Evolutionary conservation across 2,113 vertebrate genomes (phyloP).

Genomic region (Apeltes quadracus): DNA sequence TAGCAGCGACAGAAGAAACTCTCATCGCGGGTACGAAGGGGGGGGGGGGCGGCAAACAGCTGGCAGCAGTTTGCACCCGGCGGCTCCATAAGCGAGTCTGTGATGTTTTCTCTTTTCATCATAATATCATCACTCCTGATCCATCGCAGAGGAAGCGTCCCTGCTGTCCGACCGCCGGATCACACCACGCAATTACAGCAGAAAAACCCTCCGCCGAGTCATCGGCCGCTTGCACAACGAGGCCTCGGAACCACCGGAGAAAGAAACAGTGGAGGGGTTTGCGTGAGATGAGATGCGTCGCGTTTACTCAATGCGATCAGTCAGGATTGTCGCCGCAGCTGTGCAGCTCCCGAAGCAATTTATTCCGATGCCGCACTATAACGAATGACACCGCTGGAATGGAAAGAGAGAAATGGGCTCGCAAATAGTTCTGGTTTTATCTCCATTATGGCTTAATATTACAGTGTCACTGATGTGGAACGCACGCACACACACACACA

Average conservation of each 20-base stretch:
- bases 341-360: slow-evolving; percentile 69
- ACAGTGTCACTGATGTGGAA: slow-evolving; percentile 68
- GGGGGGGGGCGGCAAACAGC: slow-evolving; percentile 61
- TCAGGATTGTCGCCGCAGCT: slow-evolving; percentile 69
- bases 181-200: slow-evolving; percentile 47
- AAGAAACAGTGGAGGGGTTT: slow-evolving; percentile 13
- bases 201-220: slow-evolving; percentile 49
- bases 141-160: slow-evolving; percentile 43
- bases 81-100: slow-evolving; percentile 60
- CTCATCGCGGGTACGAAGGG: slow-evolving; percentile 37
- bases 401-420: slow-evolving; percentile 70
- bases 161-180: slow-evolving; percentile 42
- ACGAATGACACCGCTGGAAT: slow-evolving; percentile 68
- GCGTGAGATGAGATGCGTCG: slow-evolving; percentile 54
- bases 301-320: slow-evolving; percentile 58
- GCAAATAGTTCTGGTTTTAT: slow-evolving; percentile 71
- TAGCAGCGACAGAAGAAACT: slow-evolving; percentile 49
- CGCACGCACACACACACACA: slow-evolving; percentile 49
- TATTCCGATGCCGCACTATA: slow-evolving; percentile 59
- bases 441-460: slow-evolving; percentile 74
- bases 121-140: slow-evolving; percentile 60
- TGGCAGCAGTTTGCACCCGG: slow-evolving; percentile 64
- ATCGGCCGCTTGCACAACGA: slow-evolving; percentile 61
- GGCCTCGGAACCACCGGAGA: background rate
- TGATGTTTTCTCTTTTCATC: slow-evolving; percentile 64